Percentiles rank a stretch among this genome's conserved stretches.
Conservation (phyloP, 2,113 vertebrate genomes). For the Vombatus ursinus region DNA sequence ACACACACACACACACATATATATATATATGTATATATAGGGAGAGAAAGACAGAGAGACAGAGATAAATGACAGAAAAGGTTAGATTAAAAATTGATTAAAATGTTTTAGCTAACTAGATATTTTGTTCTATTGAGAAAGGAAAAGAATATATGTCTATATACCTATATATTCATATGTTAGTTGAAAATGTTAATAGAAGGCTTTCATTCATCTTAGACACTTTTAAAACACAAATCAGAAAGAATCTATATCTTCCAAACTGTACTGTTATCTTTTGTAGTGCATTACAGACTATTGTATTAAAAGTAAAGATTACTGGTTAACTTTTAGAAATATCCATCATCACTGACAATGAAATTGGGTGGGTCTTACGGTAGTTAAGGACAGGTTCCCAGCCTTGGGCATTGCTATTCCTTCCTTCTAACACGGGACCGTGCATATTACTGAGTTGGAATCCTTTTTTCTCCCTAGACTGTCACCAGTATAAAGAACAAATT, state of each 20-base stretch:
- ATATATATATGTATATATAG: too few relatives aligned
- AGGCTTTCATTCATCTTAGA: background rate
- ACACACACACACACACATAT: background rate
- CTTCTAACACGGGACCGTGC: background rate
- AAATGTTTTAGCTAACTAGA: background rate
- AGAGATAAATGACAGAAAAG: background rate
- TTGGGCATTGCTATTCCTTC: constrained; percentile 24
- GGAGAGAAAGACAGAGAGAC: too few relatives aligned
- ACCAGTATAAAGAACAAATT: constrained; percentile 35
- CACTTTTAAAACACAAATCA: background rate
- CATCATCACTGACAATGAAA: background rate
- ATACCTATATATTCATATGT: background rate
- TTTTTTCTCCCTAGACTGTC: background rate
- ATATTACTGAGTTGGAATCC: background rate
- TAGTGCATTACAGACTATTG: background rate
- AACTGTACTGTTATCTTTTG: background rate
- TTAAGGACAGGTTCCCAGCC: background rate
- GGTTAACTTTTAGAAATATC: constrained; percentile 20
- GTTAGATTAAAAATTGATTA: background rate
- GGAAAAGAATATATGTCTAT: background rate
- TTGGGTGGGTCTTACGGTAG: background rate
- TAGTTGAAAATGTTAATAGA: background rate
- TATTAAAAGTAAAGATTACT: constrained; percentile 3
- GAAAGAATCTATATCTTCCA: rapidly evolving
- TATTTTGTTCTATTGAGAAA: background rate